These are phyloP conservation scores for Stegastes partitus DNA, from an alignment of 2,113 vertebrate genomes.

Conservation along the genomic window DNA sequence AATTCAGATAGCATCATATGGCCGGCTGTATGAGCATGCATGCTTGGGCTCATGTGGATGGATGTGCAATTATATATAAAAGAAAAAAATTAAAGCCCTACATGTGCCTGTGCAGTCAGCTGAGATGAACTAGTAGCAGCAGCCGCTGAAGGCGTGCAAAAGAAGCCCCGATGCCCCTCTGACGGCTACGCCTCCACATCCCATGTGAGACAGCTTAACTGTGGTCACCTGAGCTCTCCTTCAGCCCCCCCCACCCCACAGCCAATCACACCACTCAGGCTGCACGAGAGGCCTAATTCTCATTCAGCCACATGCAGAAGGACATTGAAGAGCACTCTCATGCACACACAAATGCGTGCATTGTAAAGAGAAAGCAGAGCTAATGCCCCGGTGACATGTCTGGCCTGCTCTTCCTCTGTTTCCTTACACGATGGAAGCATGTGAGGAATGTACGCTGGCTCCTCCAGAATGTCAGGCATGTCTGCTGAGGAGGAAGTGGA, in stretches of 20 bases:
- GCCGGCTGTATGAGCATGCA: constrained; percentile 14
- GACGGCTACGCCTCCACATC: constrained; percentile 52
- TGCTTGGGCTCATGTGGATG: constrained; percentile 18
- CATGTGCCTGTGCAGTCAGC: constrained; percentile 47
- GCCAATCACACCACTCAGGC: constrained; percentile 41
- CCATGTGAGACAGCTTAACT: constrained; percentile 82
- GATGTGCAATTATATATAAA: constrained; percentile 35
- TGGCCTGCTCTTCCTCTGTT: constrained; percentile 23
- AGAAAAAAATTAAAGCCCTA: constrained; percentile 9
- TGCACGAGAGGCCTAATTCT: constrained; percentile 53
- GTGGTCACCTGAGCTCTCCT: constrained; percentile 74
- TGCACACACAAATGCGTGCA: constrained; percentile 11
- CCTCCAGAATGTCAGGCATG: constrained; percentile 79
- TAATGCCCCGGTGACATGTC: constrained; percentile 50
- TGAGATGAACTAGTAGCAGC: constrained; percentile 44
- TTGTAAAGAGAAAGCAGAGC: constrained; percentile 29
- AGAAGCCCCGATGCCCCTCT: constrained; percentile 25
- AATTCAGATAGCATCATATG: constrained; percentile 37
- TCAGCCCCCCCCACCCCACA: constrained; percentile 1
- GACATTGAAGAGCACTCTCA: constrained; percentile 44
- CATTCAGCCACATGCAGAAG: constrained; percentile 26
- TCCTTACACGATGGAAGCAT: constrained; percentile 63
- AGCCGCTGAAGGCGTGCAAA: constrained; percentile 25
- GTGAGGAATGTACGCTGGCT: constrained; percentile 81
- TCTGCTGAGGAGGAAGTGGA: constrained; percentile 67